Percentiles rank a stretch among this genome's conserved stretches.
These are phyloP conservation scores for Drosophila cardini DNA, from an alignment of 1,140 invertebrate genomes.

Conservation along the genomic window DNA sequence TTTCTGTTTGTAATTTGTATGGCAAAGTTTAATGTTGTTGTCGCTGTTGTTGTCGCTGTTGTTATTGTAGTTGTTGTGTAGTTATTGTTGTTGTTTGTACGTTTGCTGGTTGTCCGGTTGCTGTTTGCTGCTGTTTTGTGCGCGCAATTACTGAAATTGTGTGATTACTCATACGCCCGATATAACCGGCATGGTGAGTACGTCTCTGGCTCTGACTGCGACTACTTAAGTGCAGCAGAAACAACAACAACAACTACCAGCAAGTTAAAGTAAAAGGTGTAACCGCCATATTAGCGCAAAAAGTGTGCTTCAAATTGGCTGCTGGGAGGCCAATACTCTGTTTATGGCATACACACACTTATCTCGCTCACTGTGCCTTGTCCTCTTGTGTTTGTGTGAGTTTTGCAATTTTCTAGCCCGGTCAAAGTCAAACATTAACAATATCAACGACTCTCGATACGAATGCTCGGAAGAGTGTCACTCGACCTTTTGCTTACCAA, in stretches of 20 bases:
- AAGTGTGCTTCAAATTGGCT: conserved; percentile 79
- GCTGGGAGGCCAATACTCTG: conserved; percentile 76
- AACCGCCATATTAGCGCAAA: conserved; percentile 74
- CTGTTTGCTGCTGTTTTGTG: conserved; percentile 52
- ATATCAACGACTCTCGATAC: conserved; percentile 46
- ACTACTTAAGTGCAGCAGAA: conserved; percentile 39
- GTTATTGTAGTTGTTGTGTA: conserved; percentile 26
- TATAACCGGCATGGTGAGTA: conserved; percentile 73
- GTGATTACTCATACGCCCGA: conserved; percentile 79
- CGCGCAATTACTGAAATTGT: conserved; percentile 80
- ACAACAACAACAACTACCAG: conserved; percentile 27
- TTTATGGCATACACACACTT: conserved; percentile 60
- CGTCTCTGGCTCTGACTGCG: conserved; percentile 18
- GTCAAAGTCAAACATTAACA: conserved; percentile 67
- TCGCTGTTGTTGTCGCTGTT: conserved; percentile 28
- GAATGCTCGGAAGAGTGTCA: conserved; percentile 71
- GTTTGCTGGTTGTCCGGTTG: conserved; percentile 39
- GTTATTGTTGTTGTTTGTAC: conserved; percentile 31
- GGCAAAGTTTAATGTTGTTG: conserved; percentile 44
- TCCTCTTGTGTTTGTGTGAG: conserved; percentile 17
- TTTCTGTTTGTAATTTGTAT: conserved; percentile 77
- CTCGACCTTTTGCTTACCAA: conserved; percentile 68
- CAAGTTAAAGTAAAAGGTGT: conserved; percentile 77
- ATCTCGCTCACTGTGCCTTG: conserved; percentile 38
- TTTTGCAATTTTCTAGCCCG: conserved; percentile 62